These are phyloP conservation scores for Cotesia vestalis DNA, from an alignment of 1,140 invertebrate genomes.

Conservation along the genomic window DNA sequence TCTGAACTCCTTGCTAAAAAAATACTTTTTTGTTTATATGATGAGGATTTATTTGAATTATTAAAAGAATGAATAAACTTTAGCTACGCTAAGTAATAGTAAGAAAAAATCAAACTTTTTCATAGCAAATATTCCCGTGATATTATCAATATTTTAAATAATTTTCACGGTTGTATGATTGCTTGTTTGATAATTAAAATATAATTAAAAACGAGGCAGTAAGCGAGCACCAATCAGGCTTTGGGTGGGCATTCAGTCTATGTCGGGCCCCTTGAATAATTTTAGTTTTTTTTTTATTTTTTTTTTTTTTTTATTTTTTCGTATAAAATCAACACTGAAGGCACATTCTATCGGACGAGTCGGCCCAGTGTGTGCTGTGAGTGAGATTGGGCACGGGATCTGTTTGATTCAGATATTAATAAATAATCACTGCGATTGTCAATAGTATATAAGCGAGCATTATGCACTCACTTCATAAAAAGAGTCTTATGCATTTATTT, in stretches of 20 bases:
- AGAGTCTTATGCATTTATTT: constrained; percentile 37
- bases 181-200: constrained; percentile 22
- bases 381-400: constrained; percentile 66
- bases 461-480: constrained; percentile 58
- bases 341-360: constrained; percentile 89
- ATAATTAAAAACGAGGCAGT: constrained; percentile 58
- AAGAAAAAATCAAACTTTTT: too few relatives aligned
- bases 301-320: constrained; percentile 76
- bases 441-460: constrained; percentile 49
- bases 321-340: constrained; percentile 88
- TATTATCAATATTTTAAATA: not conserved
- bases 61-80: too few relatives aligned
- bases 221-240: constrained; percentile 68
- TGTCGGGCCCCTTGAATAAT: constrained; percentile 83
- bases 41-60: not conserved
- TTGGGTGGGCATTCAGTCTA: constrained; percentile 78
- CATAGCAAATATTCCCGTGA: not conserved
- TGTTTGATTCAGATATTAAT: constrained; percentile 42
- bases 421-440: constrained; percentile 23
- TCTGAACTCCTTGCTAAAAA: constrained; percentile 66
- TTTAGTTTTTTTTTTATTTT: constrained; percentile 71
- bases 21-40: constrained; percentile 46
- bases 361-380: constrained; percentile 79
- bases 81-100: too few relatives aligned
- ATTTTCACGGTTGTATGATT: constrained; percentile 2